Evolutionary conservation across 2,797 vertebrate genomes (phyloP).

Genomic region (Telmatherina bonti): DNA sequence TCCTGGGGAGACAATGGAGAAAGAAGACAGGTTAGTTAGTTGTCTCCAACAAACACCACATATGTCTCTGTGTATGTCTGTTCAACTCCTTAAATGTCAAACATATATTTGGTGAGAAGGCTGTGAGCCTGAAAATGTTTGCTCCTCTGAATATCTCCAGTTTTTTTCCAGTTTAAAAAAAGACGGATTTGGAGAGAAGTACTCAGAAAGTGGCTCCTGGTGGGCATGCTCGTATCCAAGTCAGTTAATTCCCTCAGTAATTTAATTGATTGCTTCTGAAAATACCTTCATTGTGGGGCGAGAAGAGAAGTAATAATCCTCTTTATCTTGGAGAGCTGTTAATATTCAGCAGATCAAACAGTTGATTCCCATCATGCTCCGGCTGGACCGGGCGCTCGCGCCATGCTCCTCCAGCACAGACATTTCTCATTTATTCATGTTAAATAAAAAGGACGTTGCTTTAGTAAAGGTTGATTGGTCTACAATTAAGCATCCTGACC

Average conservation of each 20-base stretch:
- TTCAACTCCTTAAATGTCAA: not conserved
- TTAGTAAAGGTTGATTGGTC: constrained; percentile 87
- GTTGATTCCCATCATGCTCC: constrained; percentile 81
- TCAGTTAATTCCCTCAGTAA: constrained; percentile 77
- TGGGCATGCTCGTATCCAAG: constrained; percentile 79
- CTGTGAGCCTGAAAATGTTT: not conserved
- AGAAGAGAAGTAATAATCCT: constrained; percentile 85
- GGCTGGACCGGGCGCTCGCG: constrained; percentile 41
- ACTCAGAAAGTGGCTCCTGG: constrained; percentile 78
- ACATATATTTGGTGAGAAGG: too few species aligned
- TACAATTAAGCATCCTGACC: constrained; percentile 88
- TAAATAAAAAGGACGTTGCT: constrained; percentile 86
- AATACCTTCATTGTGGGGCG: constrained; percentile 84
- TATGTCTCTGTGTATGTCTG: constrained; percentile 11
- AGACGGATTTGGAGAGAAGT: constrained; percentile 59
- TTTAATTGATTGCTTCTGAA: constrained; percentile 86
- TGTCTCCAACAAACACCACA: constrained; percentile 16
- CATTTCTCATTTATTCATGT: constrained; percentile 86
- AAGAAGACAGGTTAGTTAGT: constrained; percentile 83
- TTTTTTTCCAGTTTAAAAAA: constrained; percentile 39
- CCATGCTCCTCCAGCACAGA: constrained; percentile 80
- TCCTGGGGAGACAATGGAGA: constrained; percentile 90
- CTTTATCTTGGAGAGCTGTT: constrained; percentile 86
- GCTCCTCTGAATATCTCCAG: constrained; percentile 25
- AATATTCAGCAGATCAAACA: constrained; percentile 88